Base-by-base conservation (phyloP, 2,888 invertebrate species). In the Thelaira solivaga region DNA sequence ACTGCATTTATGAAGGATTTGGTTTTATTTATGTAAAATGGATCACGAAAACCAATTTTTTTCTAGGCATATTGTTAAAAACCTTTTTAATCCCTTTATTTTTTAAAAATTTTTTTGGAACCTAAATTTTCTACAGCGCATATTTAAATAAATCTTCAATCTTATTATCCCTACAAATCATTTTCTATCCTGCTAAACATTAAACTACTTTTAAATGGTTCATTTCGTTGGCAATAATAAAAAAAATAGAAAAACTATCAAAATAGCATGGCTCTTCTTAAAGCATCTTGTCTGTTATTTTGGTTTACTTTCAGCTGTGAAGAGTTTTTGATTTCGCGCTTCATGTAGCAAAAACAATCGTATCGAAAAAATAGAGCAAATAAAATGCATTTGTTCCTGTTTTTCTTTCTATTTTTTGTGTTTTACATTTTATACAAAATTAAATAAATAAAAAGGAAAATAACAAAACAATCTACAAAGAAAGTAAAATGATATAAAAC, bases 281-380 rank as follows among this genome's bases (percentile, higher is more conserved):
- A 53, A 61, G 61, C 43, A 67, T 6, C 61, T 67, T 67, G 53
- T 74, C 41, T 53, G 55, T 62, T 71, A n/a, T 31, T 41, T 51
- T 51, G 51, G 5, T 26, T 51, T 45, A 43, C 24, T 43, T 62
- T 62, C 53, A 45, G 22, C 59, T 49, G 13, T 74, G 18, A 74
- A 67, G 72, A 29, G 67, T 61, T 74, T 74, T 74, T 61, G 74
- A 78, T 78, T 78, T 78, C 78, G 74, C 78, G 74, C 78, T 74
- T 78, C 41, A 71, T 59, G 74, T 34, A 74, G 26, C 69, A 71
- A 71, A 71, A 64, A 59, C 41, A 76, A 67, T 24, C 43, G 36
- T 57, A 13, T 57, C 16, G 57, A 41, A 76, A n/a, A 76, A 65
- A 64, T 41, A 36, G 6, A 74, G 20, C 59, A 65, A 74, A 74